Conservation (phyloP, 2,888 invertebrate species). For the Cyaniris semiargus region DNA sequence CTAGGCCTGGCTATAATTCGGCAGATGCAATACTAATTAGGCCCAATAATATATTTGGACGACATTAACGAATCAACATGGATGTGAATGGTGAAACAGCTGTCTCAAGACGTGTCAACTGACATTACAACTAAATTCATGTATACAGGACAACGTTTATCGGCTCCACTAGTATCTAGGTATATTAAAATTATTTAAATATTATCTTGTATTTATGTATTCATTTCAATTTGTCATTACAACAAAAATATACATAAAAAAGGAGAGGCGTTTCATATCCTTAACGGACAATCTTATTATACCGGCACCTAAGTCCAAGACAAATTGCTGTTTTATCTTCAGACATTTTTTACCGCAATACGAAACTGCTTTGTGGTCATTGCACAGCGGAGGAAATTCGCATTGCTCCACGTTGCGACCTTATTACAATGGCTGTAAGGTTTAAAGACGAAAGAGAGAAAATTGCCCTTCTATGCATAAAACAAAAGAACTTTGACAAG, state of each 20-base stretch:
- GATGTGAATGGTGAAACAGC: too few species aligned
- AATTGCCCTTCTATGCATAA: constrained; percentile 17
- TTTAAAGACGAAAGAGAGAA: neutral
- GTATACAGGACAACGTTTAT: too few species aligned
- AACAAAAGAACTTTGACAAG: constrained; percentile 36
- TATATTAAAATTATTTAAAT: too few species aligned
- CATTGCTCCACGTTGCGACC: neutral
- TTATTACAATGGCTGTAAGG: neutral
- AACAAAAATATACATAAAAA: neutral
- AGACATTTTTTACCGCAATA: constrained; percentile 40
- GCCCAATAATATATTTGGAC: too few species aligned
- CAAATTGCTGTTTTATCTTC: constrained; percentile 41
- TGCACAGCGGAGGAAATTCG: neutral
- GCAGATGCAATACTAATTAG: too few species aligned
- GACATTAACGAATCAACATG: too few species aligned
- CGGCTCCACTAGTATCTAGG: too few species aligned
- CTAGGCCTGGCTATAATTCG: too few species aligned
- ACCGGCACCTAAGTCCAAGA: constrained; percentile 39
- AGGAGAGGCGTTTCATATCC: constrained; percentile 1
- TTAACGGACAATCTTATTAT: constrained; percentile 27
- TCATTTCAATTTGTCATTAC: too few species aligned
- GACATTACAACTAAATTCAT: too few species aligned
- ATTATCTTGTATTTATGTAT: too few species aligned
- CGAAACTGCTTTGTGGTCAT: constrained; percentile 33
- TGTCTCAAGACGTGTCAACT: too few species aligned